phyloP scores from a whole-genome alignment of 2,888 invertebrate genomes.

The Tetrapedia diversipes region DNA sequence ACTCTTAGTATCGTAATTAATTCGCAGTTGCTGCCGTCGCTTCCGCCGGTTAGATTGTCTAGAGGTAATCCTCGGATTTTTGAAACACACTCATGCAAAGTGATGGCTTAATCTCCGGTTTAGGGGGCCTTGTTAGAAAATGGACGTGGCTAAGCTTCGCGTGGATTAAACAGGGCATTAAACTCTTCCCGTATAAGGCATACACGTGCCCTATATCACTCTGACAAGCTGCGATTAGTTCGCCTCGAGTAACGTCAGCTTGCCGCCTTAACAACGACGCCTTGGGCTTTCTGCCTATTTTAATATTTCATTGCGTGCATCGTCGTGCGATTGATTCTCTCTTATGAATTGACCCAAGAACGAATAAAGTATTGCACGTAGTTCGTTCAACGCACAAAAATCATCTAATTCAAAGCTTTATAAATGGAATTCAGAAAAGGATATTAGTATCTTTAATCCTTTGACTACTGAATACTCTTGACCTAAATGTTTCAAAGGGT shows the following conservation, averaged over 20 bases:
- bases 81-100: conserved; percentile 76
- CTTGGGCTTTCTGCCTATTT: conserved; percentile 27
- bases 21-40: conserved; percentile 67
- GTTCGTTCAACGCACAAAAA: no score
- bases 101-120: conserved; percentile 79
- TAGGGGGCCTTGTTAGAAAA: conserved; percentile 73
- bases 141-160: conserved; percentile 71
- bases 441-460: no score
- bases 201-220: conserved; percentile 59
- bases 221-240: conserved; percentile 62
- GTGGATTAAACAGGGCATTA: conserved; percentile 71
- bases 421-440: neutral
- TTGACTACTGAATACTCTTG: no score
- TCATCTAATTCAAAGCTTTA: neutral
- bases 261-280: conserved; percentile 38
- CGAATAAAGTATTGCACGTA: neutral
- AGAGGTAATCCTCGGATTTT: conserved; percentile 75
- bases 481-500: no score
- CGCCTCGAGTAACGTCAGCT: conserved; percentile 44
- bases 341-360: neutral
- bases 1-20: conserved; percentile 75
- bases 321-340: conserved; percentile 28
- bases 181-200: conserved; percentile 64
- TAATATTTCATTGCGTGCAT: conserved; percentile 42
- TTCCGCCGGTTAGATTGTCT: conserved; percentile 49